Base-by-base conservation (phyloP, 2,113 vertebrate genomes). In the Crotalus tigris region DNA sequence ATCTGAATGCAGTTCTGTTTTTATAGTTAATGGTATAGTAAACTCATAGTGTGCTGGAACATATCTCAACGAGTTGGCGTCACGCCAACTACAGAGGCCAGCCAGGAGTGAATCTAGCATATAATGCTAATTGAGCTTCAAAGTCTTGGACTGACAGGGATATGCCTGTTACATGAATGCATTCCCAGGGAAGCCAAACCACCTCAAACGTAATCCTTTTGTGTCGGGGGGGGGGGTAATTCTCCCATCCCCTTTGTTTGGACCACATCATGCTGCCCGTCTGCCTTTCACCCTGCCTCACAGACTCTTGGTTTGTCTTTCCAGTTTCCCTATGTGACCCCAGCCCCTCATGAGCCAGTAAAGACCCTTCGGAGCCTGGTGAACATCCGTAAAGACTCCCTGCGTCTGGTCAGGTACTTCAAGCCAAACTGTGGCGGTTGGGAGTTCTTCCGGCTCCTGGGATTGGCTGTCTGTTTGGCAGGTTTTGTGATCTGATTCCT, bases 341-440 rank as follows among this genome's bases (percentile, higher is more conserved):
- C 99, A 26, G 99, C 99, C 5, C 99, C 99, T n/a, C 99, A 99
- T 0, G 99, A 99, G 96, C 99, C 99, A 0, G 99, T 99, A 95
- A 99, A 99, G 98, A 99, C 99, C 0, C 97, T 99, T 93, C 98
- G 99, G 93, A 99, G 99, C 96, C 97, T 99, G 94, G 99, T 99
- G 95, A 99, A 99, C 96, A 99, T 99, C 92, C 98, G 99, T 29
- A 99, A 99, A 95, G 99, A 99, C 94, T 99, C 99, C 5, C 97
- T 99, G 10, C 98, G 99, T 0, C 98, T 99, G 1, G 98, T 99
- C 96, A 99, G 99, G 99, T 99, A 97, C 89, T 87, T 54, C 8
- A 33, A 2, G 0, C 1, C 87, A 91, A 89, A 81, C 29, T 87
- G 3, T 26, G 9, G 12, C 23, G 39, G 5, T 0, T 81, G 8